Evolutionary conservation across 2,888 invertebrate genomes (phyloP), one percentile per base, ranked within the genome.

Genomic region (Machimus rusticus): DNA sequence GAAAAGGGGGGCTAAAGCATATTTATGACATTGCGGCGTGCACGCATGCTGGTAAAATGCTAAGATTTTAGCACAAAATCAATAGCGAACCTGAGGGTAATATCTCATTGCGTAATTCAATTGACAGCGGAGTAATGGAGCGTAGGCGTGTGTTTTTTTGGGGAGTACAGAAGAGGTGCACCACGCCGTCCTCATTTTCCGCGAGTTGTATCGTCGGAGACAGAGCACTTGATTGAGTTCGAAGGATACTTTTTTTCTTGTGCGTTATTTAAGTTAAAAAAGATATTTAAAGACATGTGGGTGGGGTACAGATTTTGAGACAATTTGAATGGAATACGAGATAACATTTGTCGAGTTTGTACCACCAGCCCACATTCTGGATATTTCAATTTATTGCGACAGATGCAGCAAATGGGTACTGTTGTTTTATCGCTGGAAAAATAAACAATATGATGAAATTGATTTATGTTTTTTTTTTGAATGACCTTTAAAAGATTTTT

Each of bases 21-120:
- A 79, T 79, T 79, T 79, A 79, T 79, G 79, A 16, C 51, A 23
- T 79, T 79, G 46, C 31, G 51, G 46, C 39, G 28, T 28, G 51
- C 79, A 51, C 79, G 46, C 79, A 79, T 79, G 51, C 79, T 51
- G 31, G 23, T 23, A 12, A 39, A 79, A 51, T 23, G 51, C 23
- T 79, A 79, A 79, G 79, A 79, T 79, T 51, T 28, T 16, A 79
- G 51, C 51, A 19, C 28, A 51, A 79, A 79, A 79, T 79, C 79
- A 51, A 79, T 79, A 79, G 14, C 23, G 66, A 5, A 5, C 51
- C 79, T 55, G 23, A 79, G 46, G 79, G 37, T 28, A 19, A 79
- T 51, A 46, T 51, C 23, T 51, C 51, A 51, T 79, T 79, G 46
- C 79, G 39, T 79, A 79, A 79, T 79, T 79, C 31, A 51, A 79